Evolutionary conservation across 2,113 vertebrate genomes (phyloP), one percentile per base, ranked within the genome.

Genomic region (Accipiter cooperii): DNA sequence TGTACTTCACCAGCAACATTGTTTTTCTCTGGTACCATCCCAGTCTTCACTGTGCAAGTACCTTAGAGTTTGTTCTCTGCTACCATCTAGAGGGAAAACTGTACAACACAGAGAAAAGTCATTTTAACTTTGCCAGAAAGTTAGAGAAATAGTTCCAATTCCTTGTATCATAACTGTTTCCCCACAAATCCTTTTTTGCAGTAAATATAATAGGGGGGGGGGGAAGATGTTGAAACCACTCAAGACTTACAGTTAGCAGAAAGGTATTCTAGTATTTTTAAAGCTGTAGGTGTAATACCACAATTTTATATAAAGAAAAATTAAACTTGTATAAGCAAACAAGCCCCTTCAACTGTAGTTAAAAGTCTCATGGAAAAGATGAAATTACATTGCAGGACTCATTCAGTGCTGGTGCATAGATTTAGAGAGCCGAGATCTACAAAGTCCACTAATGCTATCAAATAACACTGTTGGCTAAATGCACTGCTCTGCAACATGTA

Each of bases 41-140:
- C 26, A 16, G 9, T 17, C 28, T 33, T 80, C 65, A 34, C 44
- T 47, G 64, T 12, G 26, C 2, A 19, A 61, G 15, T 61, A 73
- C 22, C 28, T 47, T 84, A 65, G 95, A 91, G 54, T 96, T 93
- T 97, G 93, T 96, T 97, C 91, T 96, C 91, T 97, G 91, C 96
- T 88, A 86, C 96, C 97, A 97, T 84, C 96, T 97, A 96, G 91
- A 96, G 95, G 95, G 81, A 17, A 78, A 90, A 88, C 20, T 33
- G 36, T 33, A 47, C 24, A 91, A 21, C 38, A 75, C 38, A 64
- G 24, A 73, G 21, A 82, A 74, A 92, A 87, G 38, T 11, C 1
- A 51, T 71, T 84, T 58, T 28, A 60, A 34, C n/a, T 52, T 74
- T 40, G 20, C 16, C 13, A 34, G 40, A 40, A 92, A 73, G 49